Percentiles rank a stretch among this genome's conserved stretches.
These are phyloP conservation scores for Tromatobia lineatoria DNA, from an alignment of 2,888 invertebrate species.

Conservation along the genomic window DNA sequence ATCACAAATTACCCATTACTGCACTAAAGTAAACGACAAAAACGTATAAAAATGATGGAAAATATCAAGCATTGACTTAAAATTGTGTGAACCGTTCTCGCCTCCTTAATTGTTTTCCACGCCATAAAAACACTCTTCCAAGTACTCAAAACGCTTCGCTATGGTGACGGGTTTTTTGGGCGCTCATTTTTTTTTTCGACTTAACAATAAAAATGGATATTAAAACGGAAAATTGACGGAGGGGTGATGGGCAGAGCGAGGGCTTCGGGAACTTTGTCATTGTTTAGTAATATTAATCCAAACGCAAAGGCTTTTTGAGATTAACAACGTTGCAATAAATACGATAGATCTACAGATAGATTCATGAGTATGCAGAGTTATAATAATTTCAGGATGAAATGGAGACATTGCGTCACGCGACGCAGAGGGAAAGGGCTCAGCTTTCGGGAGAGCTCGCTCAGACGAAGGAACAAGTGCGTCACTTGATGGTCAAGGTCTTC, in stretches of 20 bases:
- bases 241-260: conserved; percentile 62
- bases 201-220: conserved; percentile 16
- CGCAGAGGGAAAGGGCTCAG: conserved; percentile 90
- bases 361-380: conserved; percentile 57
- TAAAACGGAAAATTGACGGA: conserved; percentile 29
- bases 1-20: no score
- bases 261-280: conserved; percentile 58
- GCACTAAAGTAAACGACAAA: no score
- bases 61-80: no score
- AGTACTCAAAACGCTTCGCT: conserved; percentile 26
- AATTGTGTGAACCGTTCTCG: no score
- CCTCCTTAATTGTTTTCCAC: conserved; percentile 1
- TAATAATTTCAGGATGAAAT: conserved; percentile 90
- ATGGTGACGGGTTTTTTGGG: conserved; percentile 40
- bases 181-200: conserved; percentile 24
- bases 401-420: conserved; percentile 91
- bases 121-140: conserved; percentile 5
- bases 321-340: conserved; percentile 16
- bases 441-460: conserved; percentile 90
- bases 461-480: conserved; percentile 91
- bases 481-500: conserved; percentile 89
- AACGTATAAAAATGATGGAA: no score
- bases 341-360: conserved; percentile 35
- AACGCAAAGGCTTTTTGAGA: conserved; percentile 46
- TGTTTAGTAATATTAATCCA: conserved; percentile 25